Evolutionary conservation across 2,113 vertebrate species (phyloP), one percentile per base, ranked within the genome.

Genomic region (Apeltes quadracus): DNA sequence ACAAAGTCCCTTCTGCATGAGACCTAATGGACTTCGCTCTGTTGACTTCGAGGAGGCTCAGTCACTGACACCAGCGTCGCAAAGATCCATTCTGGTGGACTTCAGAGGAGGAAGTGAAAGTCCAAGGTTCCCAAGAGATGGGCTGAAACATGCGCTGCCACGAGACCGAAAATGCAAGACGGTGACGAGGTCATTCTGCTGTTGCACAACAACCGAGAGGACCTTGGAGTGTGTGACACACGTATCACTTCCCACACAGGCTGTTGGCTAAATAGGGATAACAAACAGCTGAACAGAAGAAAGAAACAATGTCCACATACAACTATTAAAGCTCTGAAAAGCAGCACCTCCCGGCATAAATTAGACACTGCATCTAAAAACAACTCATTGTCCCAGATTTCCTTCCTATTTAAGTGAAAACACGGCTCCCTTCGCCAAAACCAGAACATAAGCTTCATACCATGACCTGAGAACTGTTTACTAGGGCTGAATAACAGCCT

Each of bases 41-140:
- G 38, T 3, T 20, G 23, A 48, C 41, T 44, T 44, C 15, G 41
- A 44, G 32, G 32, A 34, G 32, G 32, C 6, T 34, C 32, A 34
- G 32, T 34, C 32, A 6, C 4, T 7, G 41, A 14, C 4, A 1
- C 16, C 14, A 15, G 41, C 3, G 41, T 15, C 13, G 41, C n/a
- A n/a, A n/a, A n/a, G 32, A 46, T 57, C 57, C 16, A n/a, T 7
- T n/a, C 11, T 25, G 32, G 3, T 20, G 23, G 15, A 44, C 67
- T 16, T 57, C 11, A 22, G 32, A 61, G 13, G 66, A 74, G 81
- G 83, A 90, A 84, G 53, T 86, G 79, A 89, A 84, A 90, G 79
- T 84, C 57, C 76, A 88, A 71, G 7, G 77, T 78, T 64, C 57
- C 72, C 56, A 11, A 23, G 22, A 61, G 63, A 84, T 48, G 29